Evolutionary conservation across 2,113 vertebrate genomes (phyloP), one percentile per base, ranked within the genome.

Genomic region (Motacilla tschutschensis): DNA sequence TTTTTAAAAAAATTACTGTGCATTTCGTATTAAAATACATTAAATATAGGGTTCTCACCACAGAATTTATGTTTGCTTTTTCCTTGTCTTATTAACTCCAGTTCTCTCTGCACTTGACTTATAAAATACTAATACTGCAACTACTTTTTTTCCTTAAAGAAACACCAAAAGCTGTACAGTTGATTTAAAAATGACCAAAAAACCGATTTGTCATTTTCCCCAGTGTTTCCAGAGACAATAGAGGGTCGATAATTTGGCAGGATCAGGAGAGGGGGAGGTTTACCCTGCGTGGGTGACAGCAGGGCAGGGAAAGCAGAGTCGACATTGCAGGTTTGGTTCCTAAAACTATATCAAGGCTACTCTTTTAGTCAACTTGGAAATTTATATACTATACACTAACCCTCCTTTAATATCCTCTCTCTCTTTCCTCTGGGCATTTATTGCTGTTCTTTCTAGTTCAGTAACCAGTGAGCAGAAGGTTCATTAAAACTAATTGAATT

Each of bases 401-500:
- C 97, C 97, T 97, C 97, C 96, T 97, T 98, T 98, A 98, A 98
- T 98, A 98, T 98, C 97, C 98, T 97, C 98, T 98, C 96, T 94
- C 97, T 98, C 97, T 98, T 98, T 98, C 98, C 98, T 98, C 98
- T 98, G 98, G 98, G 98, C 98, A 97, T 99, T 98, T 98, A 98
- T 98, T 98, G 98, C 98, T 98, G 97, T 98, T 98, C 98, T 98
- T 98, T 99, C 98, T 99, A 98, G 98, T 98, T 98, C 98, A 98
- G 98, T 99, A 97, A 99, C 97, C 98, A 99, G 97, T 98, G 98
- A 99, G 98, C 98, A 98, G 98, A 97, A 97, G 98, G 98, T 99
- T 99, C 98, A 99, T 99, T 99, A 99, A 99, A 99, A 98, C 98
- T 98, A 99, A 99, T 98, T 99, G 98, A 99, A 99, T 99, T 97